Conservation (phyloP, 1,140 invertebrate species). For the Diorhabda sublineata region DNA sequence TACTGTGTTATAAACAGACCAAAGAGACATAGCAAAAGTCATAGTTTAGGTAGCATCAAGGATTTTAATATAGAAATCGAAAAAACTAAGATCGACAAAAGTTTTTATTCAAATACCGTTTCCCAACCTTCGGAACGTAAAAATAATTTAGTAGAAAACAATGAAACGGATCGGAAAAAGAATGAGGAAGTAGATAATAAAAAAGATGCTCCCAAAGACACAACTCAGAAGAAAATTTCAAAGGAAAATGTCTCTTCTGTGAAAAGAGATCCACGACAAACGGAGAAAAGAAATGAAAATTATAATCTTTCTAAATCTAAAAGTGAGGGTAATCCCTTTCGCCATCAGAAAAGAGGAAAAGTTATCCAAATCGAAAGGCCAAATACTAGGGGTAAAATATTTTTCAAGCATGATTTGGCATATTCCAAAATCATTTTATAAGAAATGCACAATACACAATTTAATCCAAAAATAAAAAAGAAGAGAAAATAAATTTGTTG, state of each 20-base stretch:
- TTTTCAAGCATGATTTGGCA: constrained; percentile 27
- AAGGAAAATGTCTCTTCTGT: not conserved
- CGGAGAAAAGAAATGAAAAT: constrained; percentile 21
- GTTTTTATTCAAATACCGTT: constrained; percentile 31
- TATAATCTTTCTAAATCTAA: constrained; percentile 42
- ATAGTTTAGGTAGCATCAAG: constrained; percentile 42
- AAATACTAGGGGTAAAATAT: constrained; percentile 28
- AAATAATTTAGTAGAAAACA: constrained; percentile 6
- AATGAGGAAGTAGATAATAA: constrained; percentile 5
- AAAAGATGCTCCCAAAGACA: not conserved
- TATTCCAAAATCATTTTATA: constrained; percentile 2
- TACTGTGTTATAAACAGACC: constrained; percentile 46
- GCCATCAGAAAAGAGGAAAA: constrained; percentile 40
- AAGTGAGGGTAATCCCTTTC: constrained; percentile 45
- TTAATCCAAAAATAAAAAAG: too few species aligned
- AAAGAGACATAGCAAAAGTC: constrained; percentile 41
- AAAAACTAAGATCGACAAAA: constrained; percentile 39
- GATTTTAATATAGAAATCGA: constrained; percentile 44
- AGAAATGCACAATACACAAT: not conserved
- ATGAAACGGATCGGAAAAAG: constrained; percentile 1
- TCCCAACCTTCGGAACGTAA: constrained; percentile 17
- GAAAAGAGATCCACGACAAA: constrained; percentile 2
- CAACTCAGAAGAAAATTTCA: not conserved
- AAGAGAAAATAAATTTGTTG: too few species aligned
- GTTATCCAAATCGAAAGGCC: constrained; percentile 40